A percentile compares a stretch with the other conserved stretches of the same genome.
Conservation (phyloP, 2,113 vertebrate genomes). For the Tetrao urogallus region DNA sequence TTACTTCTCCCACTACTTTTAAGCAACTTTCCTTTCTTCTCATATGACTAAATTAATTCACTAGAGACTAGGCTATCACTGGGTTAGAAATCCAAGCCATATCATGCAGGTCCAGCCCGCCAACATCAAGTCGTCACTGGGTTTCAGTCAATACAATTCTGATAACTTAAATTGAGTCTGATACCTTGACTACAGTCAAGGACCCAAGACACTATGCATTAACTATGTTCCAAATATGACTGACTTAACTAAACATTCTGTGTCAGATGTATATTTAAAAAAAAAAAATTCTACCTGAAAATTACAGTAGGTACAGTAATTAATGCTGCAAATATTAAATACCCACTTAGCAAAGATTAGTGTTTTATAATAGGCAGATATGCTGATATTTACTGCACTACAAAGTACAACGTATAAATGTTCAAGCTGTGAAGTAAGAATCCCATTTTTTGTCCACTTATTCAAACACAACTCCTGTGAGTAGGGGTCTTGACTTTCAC, state of each 20-base stretch:
- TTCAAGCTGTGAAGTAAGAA: slow-evolving; percentile 70
- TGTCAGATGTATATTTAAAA: slow-evolving; percentile 45
- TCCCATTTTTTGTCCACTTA: slow-evolving; percentile 43
- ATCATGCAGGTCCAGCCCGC: slow-evolving; percentile 87
- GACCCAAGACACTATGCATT: slow-evolving; percentile 56
- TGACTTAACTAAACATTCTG: slow-evolving; percentile 76
- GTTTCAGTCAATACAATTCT: slow-evolving; percentile 76
- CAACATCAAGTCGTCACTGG: slow-evolving; percentile 80
- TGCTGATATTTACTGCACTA: slow-evolving; percentile 69
- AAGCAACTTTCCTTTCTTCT: slow-evolving; percentile 76
- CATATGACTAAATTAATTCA: slow-evolving; percentile 70
- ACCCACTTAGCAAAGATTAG: slow-evolving; percentile 68
- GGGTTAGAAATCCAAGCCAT: slow-evolving; percentile 77
- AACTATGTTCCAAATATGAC: slow-evolving; percentile 76
- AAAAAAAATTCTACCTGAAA: slow-evolving; percentile 72
- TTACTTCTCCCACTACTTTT: slow-evolving; percentile 73
- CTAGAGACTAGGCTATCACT: slow-evolving; percentile 76
- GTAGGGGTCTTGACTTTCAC: slow-evolving; percentile 51
- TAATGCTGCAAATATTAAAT: slow-evolving; percentile 75
- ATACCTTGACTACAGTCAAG: slow-evolving; percentile 72
- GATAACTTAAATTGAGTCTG: slow-evolving; percentile 73
- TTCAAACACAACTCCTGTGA: slow-evolving; percentile 50
- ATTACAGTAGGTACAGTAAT: slow-evolving; percentile 76
- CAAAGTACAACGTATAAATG: slow-evolving; percentile 68
- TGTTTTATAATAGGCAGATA: slow-evolving; percentile 63